Evolutionary conservation across 2,888 invertebrate species (phyloP), one percentile per base, ranked within the genome.

Genomic region (Oscheius onirici): DNA sequence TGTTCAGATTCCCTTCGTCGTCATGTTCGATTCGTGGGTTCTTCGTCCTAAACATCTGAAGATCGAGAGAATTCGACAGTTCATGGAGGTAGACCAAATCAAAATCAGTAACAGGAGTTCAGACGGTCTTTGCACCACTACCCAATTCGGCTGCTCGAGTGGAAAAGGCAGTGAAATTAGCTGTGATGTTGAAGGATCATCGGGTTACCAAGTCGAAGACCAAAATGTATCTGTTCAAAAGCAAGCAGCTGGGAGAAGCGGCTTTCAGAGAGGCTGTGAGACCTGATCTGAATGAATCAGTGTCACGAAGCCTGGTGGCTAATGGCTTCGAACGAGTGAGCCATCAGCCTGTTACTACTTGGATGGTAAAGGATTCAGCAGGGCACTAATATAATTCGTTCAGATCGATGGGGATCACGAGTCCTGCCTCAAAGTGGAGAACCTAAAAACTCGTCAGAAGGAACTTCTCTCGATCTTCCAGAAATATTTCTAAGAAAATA

Each of bases 341-440:
- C 10, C 34, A 69, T 41, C 58, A 75, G 22, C 63, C 80, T 22
- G 73, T 80, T 11, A 73, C 78, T 10, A 72, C 76, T 26, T 72
- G 60, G 51, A 60, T 78, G 76, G 78, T 78, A 52, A 51, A 28
- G 1, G 13, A 61, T 46, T 13, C 24, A 6, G 5, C 20, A 44
- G 10, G 13, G 24, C 5, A 60, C 10, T 15, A 67, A 51, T 20
- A 11, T 41, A 34, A 54, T 10, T 17, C 28, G 17, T 61, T 75
- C 74, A 79, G 76, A 74, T 77, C 15, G 73, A 74, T 44, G 83
- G 84, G 8, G 84, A 84, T 63, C 84, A 84, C 70, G 84, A 84
- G 46, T 74, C 81, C 3, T 79, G 84, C 41, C 55, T 84, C 40
- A 73, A 77, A 69, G 54, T 74, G 3, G 78, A 83, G 55, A 83